A percentile compares a stretch with the other conserved stretches of the same genome.
Evolutionary conservation across 2,113 vertebrate genomes (phyloP).

Genomic region (Carassius gibelio): DNA sequence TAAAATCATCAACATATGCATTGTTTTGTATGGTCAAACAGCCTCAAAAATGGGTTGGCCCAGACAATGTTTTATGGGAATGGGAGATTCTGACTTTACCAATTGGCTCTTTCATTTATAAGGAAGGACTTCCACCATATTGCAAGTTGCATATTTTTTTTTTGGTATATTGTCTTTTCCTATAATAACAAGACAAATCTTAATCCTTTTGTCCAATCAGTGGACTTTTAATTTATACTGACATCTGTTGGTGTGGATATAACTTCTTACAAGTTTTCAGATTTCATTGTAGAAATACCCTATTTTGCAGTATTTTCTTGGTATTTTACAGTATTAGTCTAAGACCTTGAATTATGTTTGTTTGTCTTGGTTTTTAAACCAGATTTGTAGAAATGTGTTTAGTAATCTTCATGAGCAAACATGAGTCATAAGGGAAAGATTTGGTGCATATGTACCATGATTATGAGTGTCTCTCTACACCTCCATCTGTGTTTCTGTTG

Average conservation of each 20-base stretch:
- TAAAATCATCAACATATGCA: neutral
- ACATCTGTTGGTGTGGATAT: neutral
- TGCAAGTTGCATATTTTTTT: too few species aligned
- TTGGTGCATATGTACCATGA: neutral
- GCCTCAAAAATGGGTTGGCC: neutral
- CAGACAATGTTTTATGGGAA: too few species aligned
- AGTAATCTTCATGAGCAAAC: slow-evolving; percentile 1
- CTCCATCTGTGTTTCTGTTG: neutral
- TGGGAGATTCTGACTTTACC: neutral
- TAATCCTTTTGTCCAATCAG: neutral
- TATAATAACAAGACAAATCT: neutral
- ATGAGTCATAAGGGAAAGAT: neutral
- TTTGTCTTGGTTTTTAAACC: slow-evolving; percentile 14
- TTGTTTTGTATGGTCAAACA: neutral
- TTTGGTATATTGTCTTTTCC: neutral
- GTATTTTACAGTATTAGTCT: slow-evolving; percentile 1
- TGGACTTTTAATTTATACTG: neutral
- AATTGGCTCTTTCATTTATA: neutral
- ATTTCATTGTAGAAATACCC: neutral
- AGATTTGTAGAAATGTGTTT: slow-evolving; percentile 1
- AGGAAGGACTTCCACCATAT: too few species aligned
- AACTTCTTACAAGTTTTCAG: neutral
- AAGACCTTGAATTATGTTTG: slow-evolving; percentile 23
- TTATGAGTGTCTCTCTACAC: neutral
- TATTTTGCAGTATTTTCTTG: neutral